phyloP scores from a whole-genome alignment of 2,888 invertebrate species.

The Anarsia innoxiella region DNA sequence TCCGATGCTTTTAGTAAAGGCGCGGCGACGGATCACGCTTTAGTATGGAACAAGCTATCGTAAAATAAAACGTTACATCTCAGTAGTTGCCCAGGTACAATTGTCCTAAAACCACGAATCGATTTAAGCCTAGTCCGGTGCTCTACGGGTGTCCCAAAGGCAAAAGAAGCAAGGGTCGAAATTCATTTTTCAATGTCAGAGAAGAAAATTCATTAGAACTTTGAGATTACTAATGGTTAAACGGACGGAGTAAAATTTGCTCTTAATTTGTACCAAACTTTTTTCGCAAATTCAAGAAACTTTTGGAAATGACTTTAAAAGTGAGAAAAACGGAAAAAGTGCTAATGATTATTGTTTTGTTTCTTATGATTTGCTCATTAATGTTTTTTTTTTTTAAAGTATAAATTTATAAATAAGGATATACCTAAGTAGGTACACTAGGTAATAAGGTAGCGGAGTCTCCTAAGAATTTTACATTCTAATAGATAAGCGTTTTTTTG shows the following conservation, averaged over 20 bases:
- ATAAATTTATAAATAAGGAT: no score
- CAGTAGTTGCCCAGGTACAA: constrained; percentile 24
- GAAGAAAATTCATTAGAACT: constrained; percentile 75
- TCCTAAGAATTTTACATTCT: no score
- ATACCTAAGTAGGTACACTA: no score
- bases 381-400: no score
- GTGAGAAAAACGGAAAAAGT: constrained; percentile 61
- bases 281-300: constrained; percentile 64
- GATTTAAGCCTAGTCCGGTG: constrained; percentile 36
- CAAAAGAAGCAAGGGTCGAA: constrained; percentile 52
- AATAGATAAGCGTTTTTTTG: no score
- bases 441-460: no score
- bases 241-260: constrained; percentile 71
- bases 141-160: constrained; percentile 45
- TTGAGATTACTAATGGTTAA: constrained; percentile 74
- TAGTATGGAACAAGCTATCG: no score
- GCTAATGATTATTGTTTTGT: constrained; percentile 66
- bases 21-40: no score
- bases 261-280: constrained; percentile 74
- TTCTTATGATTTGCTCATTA: no score
- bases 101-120: constrained; percentile 36
- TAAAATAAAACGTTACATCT: no score
- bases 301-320: constrained; percentile 66
- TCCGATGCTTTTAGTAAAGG: no score
- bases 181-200: constrained; percentile 74